Evolutionary conservation across 2,113 vertebrate species (phyloP).

Genomic region (Ardeotis arabs): DNA sequence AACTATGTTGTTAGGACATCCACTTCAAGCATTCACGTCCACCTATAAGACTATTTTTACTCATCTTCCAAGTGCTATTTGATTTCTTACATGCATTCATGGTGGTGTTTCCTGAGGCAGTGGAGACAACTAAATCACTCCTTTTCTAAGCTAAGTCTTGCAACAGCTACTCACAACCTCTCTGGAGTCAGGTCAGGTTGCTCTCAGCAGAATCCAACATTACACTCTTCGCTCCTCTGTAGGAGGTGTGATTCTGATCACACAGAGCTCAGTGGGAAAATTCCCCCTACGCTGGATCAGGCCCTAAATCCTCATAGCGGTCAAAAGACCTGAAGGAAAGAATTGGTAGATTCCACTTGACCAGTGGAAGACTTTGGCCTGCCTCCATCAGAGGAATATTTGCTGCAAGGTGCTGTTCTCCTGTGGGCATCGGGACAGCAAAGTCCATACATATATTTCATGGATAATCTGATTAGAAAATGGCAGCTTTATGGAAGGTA

Average conservation of each 20-base stretch:
- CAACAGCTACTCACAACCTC: neutral
- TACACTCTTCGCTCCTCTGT: neutral
- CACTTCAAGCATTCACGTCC: neutral
- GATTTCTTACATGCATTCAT: neutral
- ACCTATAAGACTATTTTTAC: neutral
- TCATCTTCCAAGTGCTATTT: neutral
- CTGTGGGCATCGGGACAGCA: neutral
- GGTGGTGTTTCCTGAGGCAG: neutral
- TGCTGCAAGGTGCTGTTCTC: neutral
- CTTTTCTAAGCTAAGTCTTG: neutral
- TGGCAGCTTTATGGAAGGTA: neutral
- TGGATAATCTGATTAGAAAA: neutral
- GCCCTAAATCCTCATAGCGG: neutral
- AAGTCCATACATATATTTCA: neutral
- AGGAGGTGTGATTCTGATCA: neutral
- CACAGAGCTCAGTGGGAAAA: neutral
- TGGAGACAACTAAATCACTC: neutral
- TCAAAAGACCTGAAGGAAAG: neutral
- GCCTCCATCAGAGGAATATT: neutral
- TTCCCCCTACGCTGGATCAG: neutral
- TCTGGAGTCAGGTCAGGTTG: neutral
- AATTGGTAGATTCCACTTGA: neutral
- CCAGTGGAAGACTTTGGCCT: neutral
- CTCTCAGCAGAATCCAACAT: neutral
- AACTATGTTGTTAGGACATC: neutral